Evolutionary conservation across 2,113 vertebrate species (phyloP).

Genomic region (Anser cygnoides): DNA sequence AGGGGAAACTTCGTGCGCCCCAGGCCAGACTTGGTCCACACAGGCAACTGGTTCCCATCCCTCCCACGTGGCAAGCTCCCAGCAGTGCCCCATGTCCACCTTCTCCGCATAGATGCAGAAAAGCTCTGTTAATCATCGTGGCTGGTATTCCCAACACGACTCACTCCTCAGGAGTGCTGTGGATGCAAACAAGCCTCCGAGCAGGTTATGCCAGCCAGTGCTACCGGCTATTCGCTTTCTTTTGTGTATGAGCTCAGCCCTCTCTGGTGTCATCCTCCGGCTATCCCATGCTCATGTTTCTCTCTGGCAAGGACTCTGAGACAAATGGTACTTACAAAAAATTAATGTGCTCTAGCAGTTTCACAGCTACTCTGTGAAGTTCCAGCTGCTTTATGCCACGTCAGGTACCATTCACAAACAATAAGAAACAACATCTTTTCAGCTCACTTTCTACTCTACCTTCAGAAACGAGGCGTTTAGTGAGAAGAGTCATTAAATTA

Average conservation of each 20-base stretch:
- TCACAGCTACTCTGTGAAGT: not conserved
- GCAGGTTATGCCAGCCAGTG: not conserved
- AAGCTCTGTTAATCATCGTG: constrained; percentile 2
- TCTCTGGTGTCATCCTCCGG: constrained; percentile 10
- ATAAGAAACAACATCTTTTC: not conserved
- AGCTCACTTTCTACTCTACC: not conserved
- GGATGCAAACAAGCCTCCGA: not conserved
- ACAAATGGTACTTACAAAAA: not conserved
- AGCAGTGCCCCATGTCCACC: not conserved
- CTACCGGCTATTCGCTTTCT: not conserved
- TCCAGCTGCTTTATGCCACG: not conserved
- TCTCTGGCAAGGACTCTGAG: not conserved
- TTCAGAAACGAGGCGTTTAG: not conserved
- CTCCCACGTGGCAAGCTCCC: not conserved
- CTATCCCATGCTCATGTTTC: not conserved
- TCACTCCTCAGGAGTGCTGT: not conserved
- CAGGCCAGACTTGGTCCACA: not conserved
- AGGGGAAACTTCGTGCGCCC: not conserved
- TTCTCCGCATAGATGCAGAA: not conserved
- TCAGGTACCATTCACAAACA: not conserved
- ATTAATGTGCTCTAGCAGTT: not conserved
- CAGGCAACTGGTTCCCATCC: not conserved
- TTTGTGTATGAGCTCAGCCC: not conserved
- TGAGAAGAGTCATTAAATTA: not conserved
- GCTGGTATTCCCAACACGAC: not conserved